phyloP scores from a whole-genome alignment of 2,113 vertebrate species.

The Tragelaphus strepsiceros region DNA sequence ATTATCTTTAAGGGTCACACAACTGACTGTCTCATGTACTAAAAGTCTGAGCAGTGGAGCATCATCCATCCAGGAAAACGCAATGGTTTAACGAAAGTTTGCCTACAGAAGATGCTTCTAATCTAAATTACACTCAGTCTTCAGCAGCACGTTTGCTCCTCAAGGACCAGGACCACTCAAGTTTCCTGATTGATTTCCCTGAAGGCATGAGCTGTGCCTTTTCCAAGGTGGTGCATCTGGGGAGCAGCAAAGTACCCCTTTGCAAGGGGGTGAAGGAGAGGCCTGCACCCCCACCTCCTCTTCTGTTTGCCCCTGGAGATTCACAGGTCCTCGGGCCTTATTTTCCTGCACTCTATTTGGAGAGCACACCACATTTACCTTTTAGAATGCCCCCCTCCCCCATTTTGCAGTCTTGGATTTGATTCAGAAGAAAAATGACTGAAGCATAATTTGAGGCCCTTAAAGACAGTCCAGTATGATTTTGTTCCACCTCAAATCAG shows the following conservation, averaged over 20 bases:
- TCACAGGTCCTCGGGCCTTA: background rate
- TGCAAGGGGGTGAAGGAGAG: background rate
- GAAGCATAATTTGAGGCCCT: too few relatives aligned
- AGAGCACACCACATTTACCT: background rate
- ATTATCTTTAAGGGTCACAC: background rate
- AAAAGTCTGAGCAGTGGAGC: background rate
- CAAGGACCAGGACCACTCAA: background rate
- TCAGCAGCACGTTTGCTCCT: background rate
- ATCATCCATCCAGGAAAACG: accelerated
- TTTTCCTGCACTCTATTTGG: background rate
- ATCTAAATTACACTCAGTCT: too few relatives aligned
- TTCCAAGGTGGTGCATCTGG: accelerated
- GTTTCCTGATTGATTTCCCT: background rate
- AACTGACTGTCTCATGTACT: accelerated
- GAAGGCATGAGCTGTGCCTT: background rate
- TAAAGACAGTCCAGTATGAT: background rate
- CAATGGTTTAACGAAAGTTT: accelerated
- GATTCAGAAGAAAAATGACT: background rate
- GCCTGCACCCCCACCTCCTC: background rate
- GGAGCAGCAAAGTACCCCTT: background rate
- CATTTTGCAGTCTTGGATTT: background rate
- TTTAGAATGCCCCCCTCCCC: background rate
- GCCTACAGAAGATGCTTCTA: background rate
- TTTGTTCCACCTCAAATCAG: background rate
- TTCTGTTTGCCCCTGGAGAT: background rate